Base-by-base conservation (phyloP, 2,888 invertebrate genomes). In the Oxyteleia sp. region DNA sequence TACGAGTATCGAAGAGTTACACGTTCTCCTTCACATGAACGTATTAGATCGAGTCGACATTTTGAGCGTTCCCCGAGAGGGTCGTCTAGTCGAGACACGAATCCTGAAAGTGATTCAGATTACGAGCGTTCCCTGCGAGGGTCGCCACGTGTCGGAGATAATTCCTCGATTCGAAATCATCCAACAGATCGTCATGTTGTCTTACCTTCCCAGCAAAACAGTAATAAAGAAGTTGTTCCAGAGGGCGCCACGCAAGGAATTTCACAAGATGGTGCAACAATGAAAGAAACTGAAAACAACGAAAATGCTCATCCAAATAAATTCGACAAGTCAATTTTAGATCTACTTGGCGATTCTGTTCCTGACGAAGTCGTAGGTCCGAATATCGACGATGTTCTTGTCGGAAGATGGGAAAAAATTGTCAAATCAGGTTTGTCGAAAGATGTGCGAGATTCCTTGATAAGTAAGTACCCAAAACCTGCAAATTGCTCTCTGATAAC, bases 381-480 rank as follows among this genome's bases (percentile, higher is more conserved):
- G 1, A 16, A 45, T 11, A 3, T 45, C 2, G 8, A 38, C 8
- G 13, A 38, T 3, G n/a, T 49, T 2, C 20, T 49, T 5, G 49
- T 49, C 2, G 49, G 11, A 23, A 18, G 49, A 16, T 49, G 49
- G 49, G 3, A 3, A 10, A 18, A 49, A 20, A 49, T 49, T 23
- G 16, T 20, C 2, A 49, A 49, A 49, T 49, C 26, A n/a, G n/a
- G n/a, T 11, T 13, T 8, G 26, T 20, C 8, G 8, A 4, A 10
- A 32, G 32, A 32, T 10, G 8, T 10, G 10, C 18, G 7, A 15
- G 11, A n/a, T n/a, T n/a, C n/a, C n/a, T n/a, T n/a, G n/a, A n/a
- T 47, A 4, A 20, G 38, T 38, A 57, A 57, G 18, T 63, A 47
- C 23, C 63, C 63, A 0, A 29, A 10, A 8, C 63, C 63, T 2